Base-by-base conservation (phyloP, 2,113 vertebrate genomes). In the Pagrus major region DNA sequence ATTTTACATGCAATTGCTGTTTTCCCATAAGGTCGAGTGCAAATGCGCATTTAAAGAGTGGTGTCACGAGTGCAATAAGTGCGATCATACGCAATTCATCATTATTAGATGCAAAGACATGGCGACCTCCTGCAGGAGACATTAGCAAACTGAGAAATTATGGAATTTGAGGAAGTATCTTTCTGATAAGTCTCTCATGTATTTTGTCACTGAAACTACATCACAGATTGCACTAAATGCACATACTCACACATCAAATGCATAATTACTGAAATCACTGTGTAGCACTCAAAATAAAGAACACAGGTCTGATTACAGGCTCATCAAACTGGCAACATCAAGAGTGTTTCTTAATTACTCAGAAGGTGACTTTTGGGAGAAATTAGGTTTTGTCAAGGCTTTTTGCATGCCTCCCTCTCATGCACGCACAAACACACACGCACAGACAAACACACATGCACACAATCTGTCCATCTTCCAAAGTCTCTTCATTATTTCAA, bases 401-500 rank as follows among this genome's bases (percentile, higher is more conserved):
- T 23, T 31, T 68, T 80, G 44, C 31, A 12, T 60, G 11, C 39
- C 37, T 46, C 41, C 42, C 29, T 61, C 58, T 31, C 21, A 6
- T 6, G 29, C 27, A 46, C 12, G 15, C 20, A 15, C 42, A 47
- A 27, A 31, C 5, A 31, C 37, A 23, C 61, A 21, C 61, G 31
- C 25, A 25, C 71, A 54, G 52, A 12, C 46, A 39, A 46, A 25
- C 31, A 52, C 47, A 37, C 12, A 11, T 31, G 29, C 64, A 66
- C 56, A 15, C 46, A 52, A 65, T 72, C 82, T 83, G 76, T 80
- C 87, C 67, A 76, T 86, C 66, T 76, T 80, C 65, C 42, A 29
- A 21, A 76, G 80, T 25, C 52, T 89, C 84, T 73, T 88, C 78
- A 87, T 92, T 89, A 89, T 87, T 89, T 75, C 72, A 77, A 42